Percentiles rank a stretch among this genome's conserved stretches.
These are phyloP conservation scores for Leptopilina clavipes DNA, from an alignment of 1,140 invertebrate genomes.

Conservation along the genomic window DNA sequence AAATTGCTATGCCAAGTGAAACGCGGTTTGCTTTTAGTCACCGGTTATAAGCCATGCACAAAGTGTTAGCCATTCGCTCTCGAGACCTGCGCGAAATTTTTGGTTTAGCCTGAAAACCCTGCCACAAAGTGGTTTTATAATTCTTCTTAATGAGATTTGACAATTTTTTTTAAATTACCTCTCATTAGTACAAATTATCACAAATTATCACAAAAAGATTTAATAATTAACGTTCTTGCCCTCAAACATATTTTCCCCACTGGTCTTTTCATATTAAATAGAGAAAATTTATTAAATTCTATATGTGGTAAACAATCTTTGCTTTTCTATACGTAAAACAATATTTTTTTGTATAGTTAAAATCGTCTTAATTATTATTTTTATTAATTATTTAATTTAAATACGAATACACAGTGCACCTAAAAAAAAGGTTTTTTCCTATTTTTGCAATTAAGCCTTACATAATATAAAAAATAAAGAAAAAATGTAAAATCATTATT, in stretches of 20 bases:
- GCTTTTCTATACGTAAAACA: too few relatives aligned
- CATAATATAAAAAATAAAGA: too few relatives aligned
- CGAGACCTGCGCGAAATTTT: constrained; percentile 22
- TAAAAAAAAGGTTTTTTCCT: too few relatives aligned
- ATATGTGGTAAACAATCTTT: too few relatives aligned
- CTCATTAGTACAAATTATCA: constrained; percentile 20
- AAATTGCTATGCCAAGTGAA: constrained; percentile 75
- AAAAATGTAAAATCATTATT: too few relatives aligned
- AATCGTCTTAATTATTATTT: too few relatives aligned
- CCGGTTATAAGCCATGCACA: constrained; percentile 73
- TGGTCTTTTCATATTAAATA: background rate
- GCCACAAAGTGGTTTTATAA: constrained; percentile 27
- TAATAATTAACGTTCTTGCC: background rate
- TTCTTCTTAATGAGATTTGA: constrained; percentile 5
- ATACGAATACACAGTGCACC: too few relatives aligned
- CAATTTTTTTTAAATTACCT: constrained; percentile 17
- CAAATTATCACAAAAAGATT: constrained; percentile 7
- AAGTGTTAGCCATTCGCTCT: constrained; percentile 58
- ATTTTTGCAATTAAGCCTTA: too few relatives aligned
- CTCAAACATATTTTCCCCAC: background rate
- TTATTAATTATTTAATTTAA: too few relatives aligned
- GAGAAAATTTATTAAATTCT: too few relatives aligned
- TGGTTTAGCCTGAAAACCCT: constrained; percentile 19
- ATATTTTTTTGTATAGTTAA: too few relatives aligned
- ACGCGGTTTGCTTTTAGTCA: constrained; percentile 73